Conservation (phyloP, 2,888 invertebrate species). For the Athrips mouffetella region DNA sequence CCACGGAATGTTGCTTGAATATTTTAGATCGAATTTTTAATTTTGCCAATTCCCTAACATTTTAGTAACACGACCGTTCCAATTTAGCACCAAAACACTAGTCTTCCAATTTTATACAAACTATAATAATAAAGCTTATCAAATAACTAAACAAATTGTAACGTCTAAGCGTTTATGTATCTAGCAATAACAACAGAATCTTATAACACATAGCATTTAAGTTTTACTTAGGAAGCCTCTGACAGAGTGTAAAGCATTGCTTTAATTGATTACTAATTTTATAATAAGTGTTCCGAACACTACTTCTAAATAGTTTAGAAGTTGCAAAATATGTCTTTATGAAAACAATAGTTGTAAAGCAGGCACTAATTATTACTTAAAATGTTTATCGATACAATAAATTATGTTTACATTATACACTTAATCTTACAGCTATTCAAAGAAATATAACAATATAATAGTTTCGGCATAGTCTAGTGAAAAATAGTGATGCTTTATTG, state of each 20-base stretch:
- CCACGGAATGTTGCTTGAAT: slow-evolving; percentile 67
- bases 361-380: slow-evolving; percentile 75
- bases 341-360: slow-evolving; percentile 65
- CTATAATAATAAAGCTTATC: slow-evolving; percentile 70
- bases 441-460: slow-evolving; percentile 56
- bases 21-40: slow-evolving; percentile 29
- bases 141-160: slow-evolving; percentile 67
- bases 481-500: slow-evolving; percentile 26
- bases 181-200: slow-evolving; percentile 76
- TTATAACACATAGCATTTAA: slow-evolving; percentile 69
- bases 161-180: slow-evolving; percentile 74
- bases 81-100: slow-evolving; percentile 76
- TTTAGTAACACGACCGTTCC: slow-evolving; percentile 58
- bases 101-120: slow-evolving; percentile 73
- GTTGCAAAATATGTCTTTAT: slow-evolving; percentile 74
- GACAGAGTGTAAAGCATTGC: slow-evolving; percentile 51
- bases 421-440: slow-evolving; percentile 62
- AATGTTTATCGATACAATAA: slow-evolving; percentile 72
- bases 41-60: slow-evolving; percentile 49
- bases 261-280: slow-evolving; percentile 32
- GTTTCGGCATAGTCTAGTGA: slow-evolving; percentile 34
- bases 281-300: slow-evolving; percentile 56
- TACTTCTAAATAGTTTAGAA: slow-evolving; percentile 50
- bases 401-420: slow-evolving; percentile 73
- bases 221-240: slow-evolving; percentile 71